phyloP scores from a whole-genome alignment of 2,888 invertebrate species.

The Hyposoter dolosus region DNA sequence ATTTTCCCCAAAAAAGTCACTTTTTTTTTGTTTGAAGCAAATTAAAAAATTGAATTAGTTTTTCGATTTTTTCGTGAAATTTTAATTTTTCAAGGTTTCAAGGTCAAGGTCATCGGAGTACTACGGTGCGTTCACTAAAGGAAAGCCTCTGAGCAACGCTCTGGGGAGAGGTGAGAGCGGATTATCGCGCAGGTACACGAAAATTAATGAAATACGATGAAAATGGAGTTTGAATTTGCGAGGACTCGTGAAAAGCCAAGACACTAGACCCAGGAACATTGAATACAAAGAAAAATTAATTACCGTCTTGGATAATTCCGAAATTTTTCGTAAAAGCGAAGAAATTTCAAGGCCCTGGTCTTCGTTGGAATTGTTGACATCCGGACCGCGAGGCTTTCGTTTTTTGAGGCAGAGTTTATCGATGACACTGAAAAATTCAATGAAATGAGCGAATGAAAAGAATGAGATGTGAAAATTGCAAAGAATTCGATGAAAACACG shows the following conservation, averaged over 20 bases:
- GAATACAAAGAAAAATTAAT: conserved; percentile 3
- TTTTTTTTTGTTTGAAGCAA: not conserved
- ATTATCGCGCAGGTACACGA: not conserved
- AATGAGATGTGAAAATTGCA: not conserved
- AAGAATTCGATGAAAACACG: not conserved
- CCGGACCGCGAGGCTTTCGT: conserved; percentile 25
- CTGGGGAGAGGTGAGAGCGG: too few relatives aligned
- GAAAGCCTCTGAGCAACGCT: too few relatives aligned
- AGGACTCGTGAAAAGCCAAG: conserved; percentile 1
- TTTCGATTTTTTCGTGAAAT: not conserved
- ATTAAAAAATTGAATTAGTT: too few relatives aligned
- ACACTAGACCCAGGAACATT: not conserved
- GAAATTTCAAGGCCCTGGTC: conserved; percentile 55
- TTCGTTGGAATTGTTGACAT: conserved; percentile 18
- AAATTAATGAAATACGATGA: not conserved
- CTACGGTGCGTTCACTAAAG: too few relatives aligned
- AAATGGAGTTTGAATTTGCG: not conserved
- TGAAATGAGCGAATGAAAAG: not conserved
- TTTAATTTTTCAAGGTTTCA: not conserved
- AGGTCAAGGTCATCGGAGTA: too few relatives aligned
- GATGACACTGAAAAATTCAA: conserved; percentile 56
- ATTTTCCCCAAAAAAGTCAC: too few relatives aligned
- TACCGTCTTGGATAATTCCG: conserved; percentile 66
- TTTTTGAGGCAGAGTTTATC: conserved; percentile 37
- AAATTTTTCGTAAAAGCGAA: conserved; percentile 59